A percentile compares a stretch with the other conserved stretches of the same genome.
These are phyloP conservation scores for Idris sp. DNA, from an alignment of 1,140 invertebrate genomes.

Conservation along the genomic window DNA sequence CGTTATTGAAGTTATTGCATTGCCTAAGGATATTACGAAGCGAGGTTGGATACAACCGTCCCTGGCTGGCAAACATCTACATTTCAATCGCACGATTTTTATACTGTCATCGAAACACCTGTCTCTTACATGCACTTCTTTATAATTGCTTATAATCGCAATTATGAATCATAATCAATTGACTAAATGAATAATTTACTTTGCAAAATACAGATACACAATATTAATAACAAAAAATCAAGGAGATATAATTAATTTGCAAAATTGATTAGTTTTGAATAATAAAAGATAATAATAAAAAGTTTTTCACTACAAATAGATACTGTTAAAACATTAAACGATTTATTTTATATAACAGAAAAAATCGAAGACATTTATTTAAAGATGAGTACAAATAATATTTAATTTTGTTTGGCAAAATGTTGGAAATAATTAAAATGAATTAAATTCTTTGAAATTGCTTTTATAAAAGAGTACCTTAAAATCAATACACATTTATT, in stretches of 20 bases:
- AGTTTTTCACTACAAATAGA: no score
- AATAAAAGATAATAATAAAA: constrained; percentile 1
- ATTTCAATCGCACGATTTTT: constrained; percentile 69
- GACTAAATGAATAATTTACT: constrained; percentile 45
- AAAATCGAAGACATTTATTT: no score
- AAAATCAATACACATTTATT: no score
- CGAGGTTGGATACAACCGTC: constrained; percentile 67
- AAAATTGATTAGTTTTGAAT: constrained; percentile 5
- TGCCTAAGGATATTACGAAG: constrained; percentile 71
- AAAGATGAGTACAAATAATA: no score
- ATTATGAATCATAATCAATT: constrained; percentile 50
- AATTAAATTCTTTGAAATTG: no score
- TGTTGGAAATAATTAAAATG: no score
- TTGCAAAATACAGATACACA: constrained; percentile 41
- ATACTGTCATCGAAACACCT: constrained; percentile 58
- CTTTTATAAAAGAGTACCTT: no score
- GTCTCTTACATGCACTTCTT: constrained; percentile 59
- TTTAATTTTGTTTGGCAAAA: no score
- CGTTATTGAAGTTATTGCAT: constrained; percentile 75
- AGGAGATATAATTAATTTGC: constrained; percentile 4
- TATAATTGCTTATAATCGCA: constrained; percentile 51
- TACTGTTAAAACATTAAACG: no score
- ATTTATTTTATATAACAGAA: no score
- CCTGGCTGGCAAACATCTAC: constrained; percentile 71
- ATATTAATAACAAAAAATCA: constrained; percentile 11